These are phyloP conservation scores for Uloborus plumipes DNA, from an alignment of 2,888 invertebrate species.

Conservation along the genomic window DNA sequence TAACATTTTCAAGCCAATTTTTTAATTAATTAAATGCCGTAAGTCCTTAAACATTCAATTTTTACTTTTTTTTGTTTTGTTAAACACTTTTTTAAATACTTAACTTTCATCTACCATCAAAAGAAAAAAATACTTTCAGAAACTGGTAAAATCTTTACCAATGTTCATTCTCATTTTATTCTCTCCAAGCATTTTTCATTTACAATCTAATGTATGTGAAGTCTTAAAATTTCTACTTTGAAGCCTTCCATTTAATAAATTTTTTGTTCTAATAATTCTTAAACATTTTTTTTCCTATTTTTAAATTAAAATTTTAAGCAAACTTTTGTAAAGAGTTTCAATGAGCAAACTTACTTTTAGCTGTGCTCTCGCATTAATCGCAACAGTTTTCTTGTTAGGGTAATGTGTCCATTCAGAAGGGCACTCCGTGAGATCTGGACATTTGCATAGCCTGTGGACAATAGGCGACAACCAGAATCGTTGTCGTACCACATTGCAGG, in stretches of 20 bases:
- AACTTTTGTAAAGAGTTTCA: neutral
- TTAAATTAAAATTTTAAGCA: neutral
- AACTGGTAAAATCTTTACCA: too few species aligned
- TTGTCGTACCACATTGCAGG: slow-evolving; percentile 68
- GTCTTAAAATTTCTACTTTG: neutral
- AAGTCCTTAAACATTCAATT: too few species aligned
- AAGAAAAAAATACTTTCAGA: too few species aligned
- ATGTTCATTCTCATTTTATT: too few species aligned
- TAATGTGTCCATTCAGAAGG: slow-evolving; percentile 72
- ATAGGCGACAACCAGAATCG: slow-evolving; percentile 76
- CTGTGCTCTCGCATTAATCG: slow-evolving; percentile 76
- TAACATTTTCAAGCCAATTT: too few species aligned
- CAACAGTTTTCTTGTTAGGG: slow-evolving; percentile 70
- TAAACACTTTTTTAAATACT: too few species aligned
- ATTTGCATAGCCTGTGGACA: slow-evolving; percentile 77
- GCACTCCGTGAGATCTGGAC: slow-evolving; percentile 75
- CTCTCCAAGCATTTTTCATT: too few species aligned
- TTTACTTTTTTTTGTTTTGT: too few species aligned
- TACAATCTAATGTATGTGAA: too few species aligned
- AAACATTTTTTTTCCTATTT: too few species aligned
- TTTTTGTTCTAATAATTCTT: neutral
- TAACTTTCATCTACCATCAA: too few species aligned
- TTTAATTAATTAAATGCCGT: too few species aligned
- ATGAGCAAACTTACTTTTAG: slow-evolving; percentile 74
- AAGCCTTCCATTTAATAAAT: slow-evolving; percentile 74